These are phyloP conservation scores for Drosophila arizonae DNA, from an alignment of 1,140 invertebrate species.

Conservation along the genomic window DNA sequence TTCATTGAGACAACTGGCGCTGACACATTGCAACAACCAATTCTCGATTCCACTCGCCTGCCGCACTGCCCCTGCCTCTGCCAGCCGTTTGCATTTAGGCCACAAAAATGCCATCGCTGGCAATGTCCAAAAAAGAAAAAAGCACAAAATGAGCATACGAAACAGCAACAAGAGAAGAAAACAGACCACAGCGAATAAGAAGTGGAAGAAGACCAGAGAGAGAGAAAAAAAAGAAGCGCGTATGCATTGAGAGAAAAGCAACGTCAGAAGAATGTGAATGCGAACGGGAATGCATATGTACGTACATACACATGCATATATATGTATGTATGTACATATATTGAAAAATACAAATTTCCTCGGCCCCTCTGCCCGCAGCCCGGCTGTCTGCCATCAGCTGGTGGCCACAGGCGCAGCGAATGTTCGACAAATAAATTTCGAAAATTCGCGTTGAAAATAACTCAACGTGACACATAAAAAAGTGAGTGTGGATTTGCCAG, in stretches of 20 bases:
- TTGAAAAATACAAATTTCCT: conserved; percentile 40
- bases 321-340: conserved; percentile 22
- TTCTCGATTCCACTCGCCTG: not conserved
- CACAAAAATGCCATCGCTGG: conserved; percentile 76
- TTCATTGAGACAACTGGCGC: conserved; percentile 74
- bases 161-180: conserved; percentile 36
- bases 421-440: conserved; percentile 73
- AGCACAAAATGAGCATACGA: conserved; percentile 49
- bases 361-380: not conserved
- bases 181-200: conserved; percentile 8
- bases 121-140: conserved; percentile 70
- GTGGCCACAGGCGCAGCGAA: conserved; percentile 45
- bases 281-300: conserved; percentile 50
- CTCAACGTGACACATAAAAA: conserved; percentile 66
- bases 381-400: not conserved
- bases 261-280: conserved; percentile 51
- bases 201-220: no score
- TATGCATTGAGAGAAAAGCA: conserved; percentile 31
- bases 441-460: conserved; percentile 76
- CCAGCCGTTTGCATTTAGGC: conserved; percentile 62
- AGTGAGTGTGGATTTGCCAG: conserved; percentile 26
- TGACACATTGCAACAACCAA: conserved; percentile 65
- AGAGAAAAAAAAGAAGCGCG: conserved; percentile 18
- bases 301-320: conserved; percentile 28
- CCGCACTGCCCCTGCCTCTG: not conserved